Evolutionary conservation across 2,888 invertebrate species (phyloP), one percentile per base, ranked within the genome.

Genomic region (Ophion ventricosus): DNA sequence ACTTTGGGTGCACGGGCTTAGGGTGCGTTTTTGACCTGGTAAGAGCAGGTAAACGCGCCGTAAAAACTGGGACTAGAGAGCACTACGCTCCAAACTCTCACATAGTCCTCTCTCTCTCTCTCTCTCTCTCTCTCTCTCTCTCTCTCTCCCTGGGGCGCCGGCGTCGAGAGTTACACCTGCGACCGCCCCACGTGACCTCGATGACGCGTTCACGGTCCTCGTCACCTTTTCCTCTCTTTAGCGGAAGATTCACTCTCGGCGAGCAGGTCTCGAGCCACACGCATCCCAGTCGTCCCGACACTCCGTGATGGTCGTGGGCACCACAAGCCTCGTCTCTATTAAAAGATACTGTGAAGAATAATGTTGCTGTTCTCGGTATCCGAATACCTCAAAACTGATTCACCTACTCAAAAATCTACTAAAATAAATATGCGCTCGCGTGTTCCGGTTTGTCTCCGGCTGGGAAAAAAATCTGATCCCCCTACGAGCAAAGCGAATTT

Each of bases 161-260:
- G 90, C 90, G 91, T 90, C 88, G 85, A 86, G 85, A 84, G 87
- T 89, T 88, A 88, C 89, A 90, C 91, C 90, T 89, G 89, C 88
- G 82, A 64, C 87, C 81, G 80, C 70, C 76, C 76, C 79, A 74
- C 80, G 79, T 72, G 81, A 80, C 69, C 80, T 73, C 66, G 54
- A 69, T 80, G 80, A 85, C 74, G 69, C 61, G 66, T 66, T 20
- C 69, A 61, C 29, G 20, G 29, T 29, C 43, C 57, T 63, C 78
- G 63, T 80, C 80, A 70, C 70, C 72, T 82, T 74, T 73, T 59
- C 67, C 69, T 73, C 61, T 80, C 76, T 74, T 54, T 61, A 66
- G 56, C 25, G 78, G 72, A 72, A 70, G 59, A 69, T 61, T 61
- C 63, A 54, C 57, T 72, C 57, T 57, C 72, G 35, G 40, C 23